These are phyloP conservation scores for Drosophila erecta DNA, from an alignment of 1,140 invertebrate species.

Conservation along the genomic window DNA sequence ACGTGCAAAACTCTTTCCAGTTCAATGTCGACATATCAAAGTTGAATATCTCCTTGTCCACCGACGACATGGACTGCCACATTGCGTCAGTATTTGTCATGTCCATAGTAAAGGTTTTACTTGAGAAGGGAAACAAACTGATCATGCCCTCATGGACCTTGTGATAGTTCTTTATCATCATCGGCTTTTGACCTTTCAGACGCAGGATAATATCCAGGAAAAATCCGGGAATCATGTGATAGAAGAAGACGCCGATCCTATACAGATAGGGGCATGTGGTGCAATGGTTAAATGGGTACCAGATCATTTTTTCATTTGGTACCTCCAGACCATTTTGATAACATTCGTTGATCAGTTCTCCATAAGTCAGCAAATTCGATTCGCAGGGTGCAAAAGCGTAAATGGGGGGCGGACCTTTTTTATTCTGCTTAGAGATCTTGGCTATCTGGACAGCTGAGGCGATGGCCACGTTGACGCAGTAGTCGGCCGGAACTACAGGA, in stretches of 20 bases:
- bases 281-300: constrained; percentile 84
- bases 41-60: constrained; percentile 88
- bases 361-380: constrained; percentile 87
- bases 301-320: constrained; percentile 83
- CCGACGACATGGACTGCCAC: constrained; percentile 86
- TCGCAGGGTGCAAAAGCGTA: constrained; percentile 89
- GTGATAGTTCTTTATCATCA: constrained; percentile 87
- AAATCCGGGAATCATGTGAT: constrained; percentile 87
- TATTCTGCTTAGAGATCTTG: not conserved
- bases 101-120: constrained; percentile 88
- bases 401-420: constrained; percentile 84
- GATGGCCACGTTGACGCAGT: constrained; percentile 90
- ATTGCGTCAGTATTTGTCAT: constrained; percentile 88
- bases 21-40: constrained; percentile 88
- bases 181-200: constrained; percentile 77
- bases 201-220: constrained; percentile 85
- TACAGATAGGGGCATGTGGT: constrained; percentile 80
- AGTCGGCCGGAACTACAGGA: constrained; percentile 91
- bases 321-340: constrained; percentile 42
- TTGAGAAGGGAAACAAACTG: constrained; percentile 88
- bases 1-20: constrained; percentile 87
- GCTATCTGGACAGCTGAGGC: constrained; percentile 89
- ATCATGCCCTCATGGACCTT: constrained; percentile 89
- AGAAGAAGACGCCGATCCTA: constrained; percentile 84
- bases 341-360: constrained; percentile 83